Conservation (phyloP, 2,888 invertebrate genomes). For the Tholera decimalis region DNA sequence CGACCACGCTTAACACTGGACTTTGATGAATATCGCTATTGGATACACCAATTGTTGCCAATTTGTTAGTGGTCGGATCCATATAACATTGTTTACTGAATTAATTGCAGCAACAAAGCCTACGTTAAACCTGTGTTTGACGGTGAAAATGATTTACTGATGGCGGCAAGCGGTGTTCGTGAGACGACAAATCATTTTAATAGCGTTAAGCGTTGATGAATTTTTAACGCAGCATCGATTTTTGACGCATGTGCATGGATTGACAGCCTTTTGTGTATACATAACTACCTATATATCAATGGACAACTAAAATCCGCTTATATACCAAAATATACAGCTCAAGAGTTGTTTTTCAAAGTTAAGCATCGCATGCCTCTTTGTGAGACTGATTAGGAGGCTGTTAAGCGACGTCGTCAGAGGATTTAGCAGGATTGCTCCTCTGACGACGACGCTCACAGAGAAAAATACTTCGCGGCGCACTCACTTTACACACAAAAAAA, state of each 20-base stretch:
- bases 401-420: too few species aligned
- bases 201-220: conserved; percentile 57
- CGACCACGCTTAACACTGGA: conserved; percentile 61
- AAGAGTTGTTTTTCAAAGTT: background rate
- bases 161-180: conserved; percentile 54
- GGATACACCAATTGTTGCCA: conserved; percentile 73
- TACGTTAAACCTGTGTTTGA: conserved; percentile 63
- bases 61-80: conserved; percentile 76
- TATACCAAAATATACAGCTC: too few species aligned
- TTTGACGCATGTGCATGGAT: conserved; percentile 18
- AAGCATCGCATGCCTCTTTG: too few species aligned
- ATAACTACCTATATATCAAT: background rate
- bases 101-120: conserved; percentile 70
- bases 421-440: too few species aligned
- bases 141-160: conserved; percentile 66
- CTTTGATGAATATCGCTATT: conserved; percentile 72
- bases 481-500: too few species aligned
- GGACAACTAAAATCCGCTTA: background rate
- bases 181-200: conserved; percentile 64
- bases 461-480: too few species aligned
- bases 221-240: conserved; percentile 50
- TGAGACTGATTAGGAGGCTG: too few species aligned
- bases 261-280: background rate
- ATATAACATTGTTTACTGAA: conserved; percentile 75
- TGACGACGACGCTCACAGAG: too few species aligned